A percentile compares a stretch with the other conserved stretches of the same genome.
Evolutionary conservation across 2,888 invertebrate species (phyloP).

Genomic region (Megalurothrips usitatus): DNA sequence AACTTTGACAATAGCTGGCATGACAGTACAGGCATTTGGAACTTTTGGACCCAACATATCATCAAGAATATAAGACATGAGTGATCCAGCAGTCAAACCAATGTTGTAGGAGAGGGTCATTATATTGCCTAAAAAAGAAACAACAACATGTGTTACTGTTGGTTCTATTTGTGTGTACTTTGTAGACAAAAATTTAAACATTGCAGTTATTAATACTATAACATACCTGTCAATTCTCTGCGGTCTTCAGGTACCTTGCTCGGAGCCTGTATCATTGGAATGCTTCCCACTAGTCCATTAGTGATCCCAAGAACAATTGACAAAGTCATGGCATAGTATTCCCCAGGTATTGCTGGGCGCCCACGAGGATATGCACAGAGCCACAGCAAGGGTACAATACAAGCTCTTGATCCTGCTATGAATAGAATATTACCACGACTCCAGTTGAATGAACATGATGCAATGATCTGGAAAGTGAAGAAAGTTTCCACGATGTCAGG

Average conservation of each 20-base stretch:
- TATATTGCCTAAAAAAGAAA: conserved; percentile 65
- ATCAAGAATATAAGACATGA: conserved; percentile 76
- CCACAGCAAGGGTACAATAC: conserved; percentile 74
- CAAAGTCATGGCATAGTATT: conserved; percentile 62
- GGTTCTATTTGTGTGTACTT: conserved; percentile 27
- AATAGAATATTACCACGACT: conserved; percentile 71
- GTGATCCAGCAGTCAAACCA: conserved; percentile 76
- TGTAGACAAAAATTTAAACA: conserved; percentile 29
- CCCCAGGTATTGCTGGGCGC: conserved; percentile 63
- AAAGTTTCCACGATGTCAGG: not conserved
- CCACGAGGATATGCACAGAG: conserved; percentile 75
- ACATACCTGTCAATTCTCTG: conserved; percentile 76
- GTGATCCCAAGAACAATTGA: conserved; percentile 70
- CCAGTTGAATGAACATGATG: conserved; percentile 79
- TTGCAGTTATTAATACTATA: not conserved
- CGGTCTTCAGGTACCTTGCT: conserved; percentile 79
- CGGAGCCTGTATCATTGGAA: conserved; percentile 90
- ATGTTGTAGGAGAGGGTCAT: conserved; percentile 90
- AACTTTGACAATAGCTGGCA: not conserved
- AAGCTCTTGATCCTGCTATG: conserved; percentile 65
- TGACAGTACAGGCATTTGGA: not conserved
- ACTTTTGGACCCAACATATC: conserved; percentile 45
- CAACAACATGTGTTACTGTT: not conserved
- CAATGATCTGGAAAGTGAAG: conserved; percentile 58
- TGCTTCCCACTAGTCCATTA: conserved; percentile 83